Evolutionary conservation across 2,888 invertebrate genomes (phyloP).

Genomic region (Agapetus fuscipes): DNA sequence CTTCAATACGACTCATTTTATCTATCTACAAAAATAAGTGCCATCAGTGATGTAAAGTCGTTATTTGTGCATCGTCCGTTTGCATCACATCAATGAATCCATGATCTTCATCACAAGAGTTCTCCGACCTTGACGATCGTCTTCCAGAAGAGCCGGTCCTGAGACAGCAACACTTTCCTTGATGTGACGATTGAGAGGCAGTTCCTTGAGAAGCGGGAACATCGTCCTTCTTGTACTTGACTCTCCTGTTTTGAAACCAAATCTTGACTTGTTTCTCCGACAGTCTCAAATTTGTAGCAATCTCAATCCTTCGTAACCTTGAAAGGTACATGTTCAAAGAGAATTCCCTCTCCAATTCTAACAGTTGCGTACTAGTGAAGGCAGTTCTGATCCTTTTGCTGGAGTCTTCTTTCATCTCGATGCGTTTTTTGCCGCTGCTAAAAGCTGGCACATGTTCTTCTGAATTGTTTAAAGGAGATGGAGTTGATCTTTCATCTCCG

Average conservation of each 20-base stretch:
- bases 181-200: slow-evolving; percentile 9
- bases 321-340: slow-evolving; percentile 85
- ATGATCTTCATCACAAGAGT: slow-evolving; percentile 29
- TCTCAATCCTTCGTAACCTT: slow-evolving; percentile 80
- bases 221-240: slow-evolving; percentile 88
- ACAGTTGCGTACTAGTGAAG: slow-evolving; percentile 80
- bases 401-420: slow-evolving; percentile 51
- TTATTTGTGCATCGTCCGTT: slow-evolving; percentile 25
- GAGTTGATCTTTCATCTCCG: slow-evolving; percentile 38
- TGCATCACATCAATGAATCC: slow-evolving; percentile 31
- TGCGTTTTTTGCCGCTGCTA: slow-evolving; percentile 37
- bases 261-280: slow-evolving; percentile 94
- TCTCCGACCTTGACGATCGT: slow-evolving; percentile 25
- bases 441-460: slow-evolving; percentile 40
- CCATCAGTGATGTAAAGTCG: slow-evolving; percentile 3
- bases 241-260: slow-evolving; percentile 91
- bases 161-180: slow-evolving; percentile 40
- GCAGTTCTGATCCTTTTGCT: slow-evolving; percentile 88
- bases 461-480: slow-evolving; percentile 41
- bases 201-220: slow-evolving; percentile 33
- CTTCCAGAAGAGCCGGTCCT: slow-evolving; percentile 33
- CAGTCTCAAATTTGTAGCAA: slow-evolving; percentile 76
- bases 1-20: neutral
- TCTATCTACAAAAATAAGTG: neutral
- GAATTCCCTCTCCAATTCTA: slow-evolving; percentile 85